Base-by-base conservation (phyloP, 1,140 invertebrate species). In the Araneus ventricosus region DNA sequence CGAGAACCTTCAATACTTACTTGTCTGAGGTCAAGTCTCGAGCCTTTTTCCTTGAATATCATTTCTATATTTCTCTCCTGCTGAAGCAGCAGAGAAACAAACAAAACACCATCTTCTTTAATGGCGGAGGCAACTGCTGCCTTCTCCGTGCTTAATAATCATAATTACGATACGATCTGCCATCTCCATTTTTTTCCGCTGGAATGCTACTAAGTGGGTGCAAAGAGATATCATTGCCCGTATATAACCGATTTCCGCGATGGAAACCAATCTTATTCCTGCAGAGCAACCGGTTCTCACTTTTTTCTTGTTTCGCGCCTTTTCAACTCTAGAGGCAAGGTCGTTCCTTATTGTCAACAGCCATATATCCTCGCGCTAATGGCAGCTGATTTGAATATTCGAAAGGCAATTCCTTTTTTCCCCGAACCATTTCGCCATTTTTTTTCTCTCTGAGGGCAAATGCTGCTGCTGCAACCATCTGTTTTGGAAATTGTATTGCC, bases 151-250 rank as follows among this genome's bases (percentile, higher is more conserved):
- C 2, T 37, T 37, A 75, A 75, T 75, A 75, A 75, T 37, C 30
- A 75, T 75, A 34, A 75, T 75, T 75, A 75, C 17, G 20, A 20
- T 10, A 34, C 10, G 34, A 17, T 75, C 59, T 20, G 17, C 1
- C 45, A 52, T 61, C 20, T 63, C 59, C 20, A 20, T 6, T 63
- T n/a, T 63, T 52, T 14, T 14, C 45, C 6, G 30, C 14, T 34
- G 70, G 30, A 75, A 34, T 75, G 70, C 27, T 17, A 30, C 34
- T 34, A 75, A 75, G 30, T 75, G 34, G 70, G 30, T 20, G 70
- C 70, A 34, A 34, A 75, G 70, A 34, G 70, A 34, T 75, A 75
- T 75, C 70, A 75, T 75, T 75, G 59, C 59, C 59, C 59, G 59
- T 37, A 34, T 30, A 17, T 34, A 75, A 75, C 30, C 70, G 14